A percentile compares a stretch with the other conserved stretches of the same genome.
Conservation (phyloP, 1,140 invertebrate species). For the Cydia splendana region DNA sequence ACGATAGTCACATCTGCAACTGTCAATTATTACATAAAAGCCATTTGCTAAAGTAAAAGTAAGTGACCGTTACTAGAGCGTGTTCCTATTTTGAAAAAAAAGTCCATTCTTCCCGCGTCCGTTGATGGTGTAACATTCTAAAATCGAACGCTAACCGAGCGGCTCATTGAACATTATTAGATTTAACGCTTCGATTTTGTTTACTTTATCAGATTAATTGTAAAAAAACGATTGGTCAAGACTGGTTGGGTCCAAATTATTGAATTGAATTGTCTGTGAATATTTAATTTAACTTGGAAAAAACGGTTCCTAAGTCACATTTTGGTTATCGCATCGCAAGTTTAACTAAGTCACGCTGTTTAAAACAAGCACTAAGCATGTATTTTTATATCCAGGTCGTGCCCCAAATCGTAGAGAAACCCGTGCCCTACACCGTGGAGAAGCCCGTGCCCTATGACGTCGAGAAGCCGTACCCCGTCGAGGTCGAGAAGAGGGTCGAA, state of each 20-base stretch:
- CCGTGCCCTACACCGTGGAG: constrained; percentile 87
- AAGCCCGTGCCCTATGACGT: constrained; percentile 88
- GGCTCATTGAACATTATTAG: not conserved
- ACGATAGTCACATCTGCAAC: not conserved
- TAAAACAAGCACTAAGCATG: not conserved
- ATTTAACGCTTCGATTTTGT: constrained; percentile 21
- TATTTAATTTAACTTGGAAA: not conserved
- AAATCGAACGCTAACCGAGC: constrained; percentile 21
- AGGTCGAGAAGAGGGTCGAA: constrained; percentile 88
- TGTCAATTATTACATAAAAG: constrained; percentile 32
- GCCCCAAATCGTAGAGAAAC: constrained; percentile 85
- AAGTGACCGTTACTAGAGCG: constrained; percentile 50
- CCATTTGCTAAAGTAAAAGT: constrained; percentile 62
- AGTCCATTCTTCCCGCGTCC: constrained; percentile 37
- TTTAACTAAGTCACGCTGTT: too few species aligned
- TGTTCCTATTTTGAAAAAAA: constrained; percentile 42
- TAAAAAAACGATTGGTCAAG: not conserved
- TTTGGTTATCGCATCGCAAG: too few species aligned
- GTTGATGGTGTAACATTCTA: constrained; percentile 34
- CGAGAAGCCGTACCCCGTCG: constrained; percentile 88
- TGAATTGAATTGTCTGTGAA: not conserved
- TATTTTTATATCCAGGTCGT: constrained; percentile 71
- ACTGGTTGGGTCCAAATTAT: not conserved
- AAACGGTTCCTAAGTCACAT: too few species aligned
- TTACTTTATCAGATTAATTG: not conserved